Conservation (phyloP, 2,113 vertebrate species). For the Potamarius usumacintae region DNA sequence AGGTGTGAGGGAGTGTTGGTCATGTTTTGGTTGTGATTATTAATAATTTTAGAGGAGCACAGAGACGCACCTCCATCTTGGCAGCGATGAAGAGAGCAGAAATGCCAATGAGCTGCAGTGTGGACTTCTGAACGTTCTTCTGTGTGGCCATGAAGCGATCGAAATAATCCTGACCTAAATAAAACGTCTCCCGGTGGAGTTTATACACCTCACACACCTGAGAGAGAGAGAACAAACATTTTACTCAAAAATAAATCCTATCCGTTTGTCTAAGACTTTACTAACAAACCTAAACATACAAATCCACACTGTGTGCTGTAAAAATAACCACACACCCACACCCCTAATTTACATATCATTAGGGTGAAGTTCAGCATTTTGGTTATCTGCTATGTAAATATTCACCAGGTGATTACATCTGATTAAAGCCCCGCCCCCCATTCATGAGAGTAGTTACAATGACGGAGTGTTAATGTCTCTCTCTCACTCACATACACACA, state of each 20-base stretch:
- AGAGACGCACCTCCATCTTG: constrained; percentile 84
- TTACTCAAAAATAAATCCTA: background rate
- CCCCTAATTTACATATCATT: background rate
- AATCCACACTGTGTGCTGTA: background rate
- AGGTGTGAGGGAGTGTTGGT: background rate
- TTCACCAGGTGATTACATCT: background rate
- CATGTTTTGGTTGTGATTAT: background rate
- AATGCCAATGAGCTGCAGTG: constrained; percentile 93
- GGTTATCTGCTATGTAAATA: background rate
- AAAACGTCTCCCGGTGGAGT: constrained; percentile 93
- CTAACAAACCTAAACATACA: background rate
- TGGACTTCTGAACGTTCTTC: constrained; percentile 84
- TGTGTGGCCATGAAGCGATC: constrained; percentile 97
- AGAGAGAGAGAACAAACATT: background rate
- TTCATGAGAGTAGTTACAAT: background rate
- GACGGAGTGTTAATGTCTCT: background rate
- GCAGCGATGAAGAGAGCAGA: constrained; percentile 92
- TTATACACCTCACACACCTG: constrained; percentile 90
- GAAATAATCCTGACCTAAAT: constrained; percentile 94
- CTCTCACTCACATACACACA: constrained; percentile 58
- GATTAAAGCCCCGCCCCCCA: background rate
- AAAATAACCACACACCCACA: background rate
- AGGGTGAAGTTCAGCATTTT: background rate
- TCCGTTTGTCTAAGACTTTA: background rate
- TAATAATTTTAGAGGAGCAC: background rate